Evolutionary conservation across 2,797 vertebrate genomes (phyloP).

Genomic region (Decapterus maruadsi): DNA sequence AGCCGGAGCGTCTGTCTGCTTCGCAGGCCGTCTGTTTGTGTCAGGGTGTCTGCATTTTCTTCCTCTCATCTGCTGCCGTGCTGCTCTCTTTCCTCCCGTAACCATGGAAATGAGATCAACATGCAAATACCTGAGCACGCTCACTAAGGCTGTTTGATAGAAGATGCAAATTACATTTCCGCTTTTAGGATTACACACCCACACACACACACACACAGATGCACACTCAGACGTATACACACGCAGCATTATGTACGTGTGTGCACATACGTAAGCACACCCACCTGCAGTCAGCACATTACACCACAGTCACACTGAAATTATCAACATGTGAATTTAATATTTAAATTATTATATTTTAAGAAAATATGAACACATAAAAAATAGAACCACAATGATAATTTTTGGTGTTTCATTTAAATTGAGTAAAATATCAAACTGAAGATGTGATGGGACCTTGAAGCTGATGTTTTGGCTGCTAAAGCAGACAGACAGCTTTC

Average conservation of each 20-base stretch:
- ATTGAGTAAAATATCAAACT: not conserved
- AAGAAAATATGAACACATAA: not conserved
- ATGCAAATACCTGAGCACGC: constrained; percentile 81
- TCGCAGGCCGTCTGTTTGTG: constrained; percentile 48
- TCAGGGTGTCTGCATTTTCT: constrained; percentile 44
- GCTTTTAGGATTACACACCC: constrained; percentile 65
- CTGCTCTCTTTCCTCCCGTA: constrained; percentile 65
- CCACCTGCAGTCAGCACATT: constrained; percentile 28
- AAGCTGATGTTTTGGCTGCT: not conserved
- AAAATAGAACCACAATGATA: no score
- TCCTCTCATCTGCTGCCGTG: constrained; percentile 56
- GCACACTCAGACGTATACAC: constrained; percentile 32
- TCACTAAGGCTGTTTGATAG: constrained; percentile 53
- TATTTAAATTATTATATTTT: not conserved
- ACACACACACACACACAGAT: constrained; percentile 44
- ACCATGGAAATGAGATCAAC: constrained; percentile 79
- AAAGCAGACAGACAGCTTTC: no score
- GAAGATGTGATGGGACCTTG: not conserved
- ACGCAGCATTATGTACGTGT: not conserved
- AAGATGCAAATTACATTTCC: constrained; percentile 76
- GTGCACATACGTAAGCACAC: constrained; percentile 39
- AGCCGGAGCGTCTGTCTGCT: constrained; percentile 28
- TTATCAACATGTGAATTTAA: not conserved
- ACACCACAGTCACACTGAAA: not conserved
- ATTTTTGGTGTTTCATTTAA: not conserved